phyloP scores from a whole-genome alignment of 2,888 invertebrate species.

The Melangyna quadrimaculata region DNA sequence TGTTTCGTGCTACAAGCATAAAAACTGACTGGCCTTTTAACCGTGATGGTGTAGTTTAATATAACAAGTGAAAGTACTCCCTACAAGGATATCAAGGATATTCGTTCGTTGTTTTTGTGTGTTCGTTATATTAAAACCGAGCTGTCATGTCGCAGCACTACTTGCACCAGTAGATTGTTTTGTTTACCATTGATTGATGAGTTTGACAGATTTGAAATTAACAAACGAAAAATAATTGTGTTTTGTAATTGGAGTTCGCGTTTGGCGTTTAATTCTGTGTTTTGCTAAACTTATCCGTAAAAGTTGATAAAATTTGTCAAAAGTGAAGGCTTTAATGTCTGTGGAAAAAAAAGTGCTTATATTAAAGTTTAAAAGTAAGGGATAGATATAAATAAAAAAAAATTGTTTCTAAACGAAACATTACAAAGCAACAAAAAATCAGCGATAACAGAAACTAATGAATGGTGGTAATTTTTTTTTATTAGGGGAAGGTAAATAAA shows the following conservation, averaged over 20 bases:
- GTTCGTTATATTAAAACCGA: constrained; percentile 27
- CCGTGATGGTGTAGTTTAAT: neutral
- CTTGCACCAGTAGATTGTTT: constrained; percentile 33
- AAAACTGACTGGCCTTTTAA: constrained; percentile 19
- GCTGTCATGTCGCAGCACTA: constrained; percentile 14
- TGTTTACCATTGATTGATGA: constrained; percentile 27
- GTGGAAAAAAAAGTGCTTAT: neutral
- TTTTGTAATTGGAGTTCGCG: neutral
- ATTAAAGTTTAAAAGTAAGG: constrained; percentile 28
- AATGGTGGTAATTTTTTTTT: neutral
- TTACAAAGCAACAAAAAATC: neutral
- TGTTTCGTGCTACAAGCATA: neutral
- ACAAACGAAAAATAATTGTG: neutral
- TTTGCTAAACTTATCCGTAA: neutral
- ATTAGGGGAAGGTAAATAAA: constrained; percentile 19
- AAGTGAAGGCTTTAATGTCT: neutral
- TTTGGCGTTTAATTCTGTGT: neutral
- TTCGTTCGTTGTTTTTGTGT: neutral
- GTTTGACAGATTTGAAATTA: neutral
- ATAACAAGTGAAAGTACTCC: constrained; percentile 21
- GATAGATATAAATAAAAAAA: constrained; percentile 7
- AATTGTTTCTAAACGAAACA: constrained; percentile 2
- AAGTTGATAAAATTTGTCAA: neutral
- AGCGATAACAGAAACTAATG: constrained; percentile 21
- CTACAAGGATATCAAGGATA: constrained; percentile 16